Evolutionary conservation across 2,113 vertebrate genomes (phyloP).

Genomic region (Rousettus leschenaultii): DNA sequence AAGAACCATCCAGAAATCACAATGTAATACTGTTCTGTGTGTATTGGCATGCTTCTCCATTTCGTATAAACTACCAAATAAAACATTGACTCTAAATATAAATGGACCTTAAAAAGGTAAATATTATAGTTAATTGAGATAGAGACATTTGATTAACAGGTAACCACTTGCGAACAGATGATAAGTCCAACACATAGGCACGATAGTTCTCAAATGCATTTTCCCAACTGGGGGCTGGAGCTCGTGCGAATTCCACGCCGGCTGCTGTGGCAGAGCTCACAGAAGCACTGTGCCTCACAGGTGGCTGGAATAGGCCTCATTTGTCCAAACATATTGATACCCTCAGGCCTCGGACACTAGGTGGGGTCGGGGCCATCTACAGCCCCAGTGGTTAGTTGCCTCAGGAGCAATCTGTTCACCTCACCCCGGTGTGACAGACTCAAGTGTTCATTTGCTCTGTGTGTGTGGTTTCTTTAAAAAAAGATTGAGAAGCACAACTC

Average conservation of each 20-base stretch:
- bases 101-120: not conserved
- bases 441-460: not conserved
- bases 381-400: too few species aligned
- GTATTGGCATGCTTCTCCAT: not conserved
- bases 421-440: not conserved
- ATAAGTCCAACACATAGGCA: rapidly evolving
- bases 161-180: not conserved
- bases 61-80: not conserved
- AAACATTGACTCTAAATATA: not conserved
- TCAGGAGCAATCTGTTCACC: not conserved
- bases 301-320: not conserved
- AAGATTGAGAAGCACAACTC: not conserved
- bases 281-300: too few species aligned
- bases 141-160: not conserved
- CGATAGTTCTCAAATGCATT: not conserved
- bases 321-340: not conserved
- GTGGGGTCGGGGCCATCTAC: not conserved
- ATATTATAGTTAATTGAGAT: not conserved
- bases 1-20: not conserved
- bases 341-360: not conserved
- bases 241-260: too few species aligned
- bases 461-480: not conserved
- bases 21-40: not conserved
- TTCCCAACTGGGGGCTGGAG: not conserved
- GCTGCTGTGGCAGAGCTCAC: not conserved